phyloP scores from a whole-genome alignment of 1,140 invertebrate species.

The Bombus haemorrhoidalis region DNA sequence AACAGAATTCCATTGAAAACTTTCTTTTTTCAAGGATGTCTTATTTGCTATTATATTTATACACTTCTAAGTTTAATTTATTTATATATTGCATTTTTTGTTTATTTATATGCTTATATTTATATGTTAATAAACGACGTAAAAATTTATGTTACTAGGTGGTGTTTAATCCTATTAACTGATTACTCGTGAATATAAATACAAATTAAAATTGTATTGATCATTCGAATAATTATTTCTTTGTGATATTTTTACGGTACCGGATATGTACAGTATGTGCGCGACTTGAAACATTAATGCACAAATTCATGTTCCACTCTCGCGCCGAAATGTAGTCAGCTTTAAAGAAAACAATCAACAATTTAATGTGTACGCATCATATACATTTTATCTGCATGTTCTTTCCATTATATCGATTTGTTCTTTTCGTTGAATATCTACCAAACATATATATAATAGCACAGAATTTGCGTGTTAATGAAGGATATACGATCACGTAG shows the following conservation, averaged over 20 bases:
- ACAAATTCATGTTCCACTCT: neutral
- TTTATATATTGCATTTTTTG: slow-evolving; percentile 24
- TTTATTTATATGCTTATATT: slow-evolving; percentile 9
- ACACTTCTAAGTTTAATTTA: slow-evolving; percentile 1
- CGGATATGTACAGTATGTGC: slow-evolving; percentile 1
- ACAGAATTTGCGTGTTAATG: slow-evolving; percentile 11
- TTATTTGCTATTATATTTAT: neutral
- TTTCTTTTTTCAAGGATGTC: neutral
- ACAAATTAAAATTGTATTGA: neutral
- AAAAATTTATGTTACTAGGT: slow-evolving; percentile 12
- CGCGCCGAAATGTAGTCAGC: neutral
- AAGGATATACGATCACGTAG: neutral
- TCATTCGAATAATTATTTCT: neutral
- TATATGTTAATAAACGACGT: slow-evolving; percentile 18
- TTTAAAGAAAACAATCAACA: neutral
- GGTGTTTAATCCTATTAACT: slow-evolving; percentile 5
- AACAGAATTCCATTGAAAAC: neutral
- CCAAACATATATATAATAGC: neutral
- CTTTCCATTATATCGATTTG: neutral
- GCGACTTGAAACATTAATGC: slow-evolving; percentile 12
- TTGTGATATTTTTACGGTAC: neutral
- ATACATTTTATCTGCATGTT: slow-evolving; percentile 9
- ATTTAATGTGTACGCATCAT: neutral
- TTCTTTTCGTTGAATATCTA: slow-evolving; percentile 7
- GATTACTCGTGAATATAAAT: neutral